Evolutionary conservation across 2,113 vertebrate species (phyloP), one percentile per base, ranked within the genome.

Genomic region (Chaetura pelagica): DNA sequence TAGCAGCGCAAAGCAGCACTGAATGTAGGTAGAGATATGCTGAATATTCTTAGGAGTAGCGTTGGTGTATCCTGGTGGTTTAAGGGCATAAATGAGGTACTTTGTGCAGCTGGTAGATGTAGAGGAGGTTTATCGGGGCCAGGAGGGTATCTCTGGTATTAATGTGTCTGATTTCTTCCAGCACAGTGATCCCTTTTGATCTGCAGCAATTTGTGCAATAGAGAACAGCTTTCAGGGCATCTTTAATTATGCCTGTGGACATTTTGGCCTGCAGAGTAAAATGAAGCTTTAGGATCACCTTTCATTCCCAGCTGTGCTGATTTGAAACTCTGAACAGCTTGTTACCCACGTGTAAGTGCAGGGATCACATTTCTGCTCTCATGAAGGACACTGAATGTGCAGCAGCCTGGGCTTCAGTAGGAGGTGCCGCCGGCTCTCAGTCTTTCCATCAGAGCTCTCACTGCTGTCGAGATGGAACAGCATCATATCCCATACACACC

Each of bases 171-270:
- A 90, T 92, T 93, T 92, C 79, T 93, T 88, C 64, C 88, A 94
- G 87, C 90, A 84, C 79, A 81, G 89, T 91, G 92, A 96, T 92
- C 85, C 51, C 57, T 92, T 92, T 89, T 95, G 92, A 96, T 94
- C 83, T 95, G 68, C 59, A 89, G 88, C 68, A 89, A 67, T 95
- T 94, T 93, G 51, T 93, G 90, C 75, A 76, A 87, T 58, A 54
- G 66, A 88, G 81, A 96, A 69, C 52, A 87, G 90, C 73, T 84
- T 95, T 85, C 57, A n/a, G 75, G 55, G 26, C 90, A 71, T 90
- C 74, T 96, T 96, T 90, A 92, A 95, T 96, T 97, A 94, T 79
- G 73, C 76, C 61, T 38, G 57, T 74, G 76, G 92, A 88, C 32
- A 27, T 88, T 92, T 87, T 86, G 66, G 76, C 83, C 81, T 81